phyloP scores from a whole-genome alignment of 2,888 invertebrate species.

The Andrena minutula region DNA sequence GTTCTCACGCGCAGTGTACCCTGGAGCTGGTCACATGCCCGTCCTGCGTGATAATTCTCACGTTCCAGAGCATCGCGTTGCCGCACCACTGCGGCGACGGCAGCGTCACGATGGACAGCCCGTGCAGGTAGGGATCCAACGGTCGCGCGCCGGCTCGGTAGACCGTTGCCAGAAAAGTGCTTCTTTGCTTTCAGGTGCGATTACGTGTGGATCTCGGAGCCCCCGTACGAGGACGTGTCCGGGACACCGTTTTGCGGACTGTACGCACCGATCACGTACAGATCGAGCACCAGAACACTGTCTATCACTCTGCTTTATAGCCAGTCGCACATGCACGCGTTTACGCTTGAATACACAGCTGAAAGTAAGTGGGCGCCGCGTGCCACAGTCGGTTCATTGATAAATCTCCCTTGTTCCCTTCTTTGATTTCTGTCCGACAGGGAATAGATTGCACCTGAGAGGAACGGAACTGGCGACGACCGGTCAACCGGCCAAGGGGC shows the following conservation, averaged over 20 bases:
- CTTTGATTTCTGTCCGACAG: conserved; percentile 79
- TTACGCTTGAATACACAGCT: conserved; percentile 88
- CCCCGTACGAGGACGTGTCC: conserved; percentile 88
- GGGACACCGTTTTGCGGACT: conserved; percentile 88
- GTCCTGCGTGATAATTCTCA: conserved; percentile 88
- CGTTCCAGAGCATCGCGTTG: conserved; percentile 85
- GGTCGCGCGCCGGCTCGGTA: background rate
- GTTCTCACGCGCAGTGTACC: conserved; percentile 87
- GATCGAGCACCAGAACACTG: conserved; percentile 88
- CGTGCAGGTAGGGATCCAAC: conserved; percentile 82
- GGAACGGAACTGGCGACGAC: conserved; percentile 75
- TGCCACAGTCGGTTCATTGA: no score
- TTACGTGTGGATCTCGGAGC: conserved; percentile 89
- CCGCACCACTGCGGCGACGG: conserved; percentile 83
- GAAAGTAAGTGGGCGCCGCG: conserved; percentile 86
- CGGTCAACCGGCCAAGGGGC: conserved; percentile 71
- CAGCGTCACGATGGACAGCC: conserved; percentile 81
- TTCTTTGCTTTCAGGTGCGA: conserved; percentile 85
- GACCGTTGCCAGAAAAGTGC: background rate
- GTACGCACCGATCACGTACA: conserved; percentile 85
- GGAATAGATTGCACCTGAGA: conserved; percentile 85
- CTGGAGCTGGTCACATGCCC: conserved; percentile 90
- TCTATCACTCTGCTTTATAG: conserved; percentile 88
- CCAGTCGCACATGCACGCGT: conserved; percentile 87
- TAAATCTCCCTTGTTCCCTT: background rate